Percentiles rank a stretch among this genome's conserved stretches.
Conservation (phyloP, 1,140 invertebrate genomes). For the Drosophila ogumai region DNA sequence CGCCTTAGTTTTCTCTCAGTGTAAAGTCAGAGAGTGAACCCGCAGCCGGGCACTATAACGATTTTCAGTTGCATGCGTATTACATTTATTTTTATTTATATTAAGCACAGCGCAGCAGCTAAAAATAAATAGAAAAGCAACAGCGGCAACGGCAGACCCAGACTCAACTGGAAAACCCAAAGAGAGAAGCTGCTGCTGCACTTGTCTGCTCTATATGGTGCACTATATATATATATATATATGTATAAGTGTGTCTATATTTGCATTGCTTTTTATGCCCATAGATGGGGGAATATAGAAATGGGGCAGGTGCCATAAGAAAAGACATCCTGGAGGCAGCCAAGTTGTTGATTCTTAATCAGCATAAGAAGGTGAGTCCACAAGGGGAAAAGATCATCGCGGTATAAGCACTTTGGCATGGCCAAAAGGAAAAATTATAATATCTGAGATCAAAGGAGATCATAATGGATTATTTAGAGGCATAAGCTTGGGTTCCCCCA, state of each 20-base stretch:
- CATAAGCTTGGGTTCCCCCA: neutral
- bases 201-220: too few species aligned
- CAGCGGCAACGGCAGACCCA: conserved; percentile 4
- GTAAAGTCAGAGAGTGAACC: neutral
- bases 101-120: conserved; percentile 37
- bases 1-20: neutral
- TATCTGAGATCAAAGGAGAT: neutral
- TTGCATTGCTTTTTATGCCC: conserved; percentile 27
- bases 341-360: conserved; percentile 51
- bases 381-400: conserved; percentile 9
- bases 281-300: neutral
- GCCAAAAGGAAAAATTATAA: neutral
- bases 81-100: conserved; percentile 55
- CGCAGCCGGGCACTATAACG: conserved; percentile 25
- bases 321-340: conserved; percentile 18
- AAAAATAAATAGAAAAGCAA: conserved; percentile 43
- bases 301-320: conserved; percentile 9
- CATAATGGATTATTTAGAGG: neutral
- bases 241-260: conserved; percentile 11
- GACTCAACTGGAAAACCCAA: conserved; percentile 12
- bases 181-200: conserved; percentile 27
- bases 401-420: conserved; percentile 8
- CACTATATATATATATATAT: neutral
- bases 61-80: conserved; percentile 49
- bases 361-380: conserved; percentile 27